These are phyloP conservation scores for Sebastolobus altivelis DNA, from an alignment of 2,797 vertebrate genomes.

Conservation along the genomic window DNA sequence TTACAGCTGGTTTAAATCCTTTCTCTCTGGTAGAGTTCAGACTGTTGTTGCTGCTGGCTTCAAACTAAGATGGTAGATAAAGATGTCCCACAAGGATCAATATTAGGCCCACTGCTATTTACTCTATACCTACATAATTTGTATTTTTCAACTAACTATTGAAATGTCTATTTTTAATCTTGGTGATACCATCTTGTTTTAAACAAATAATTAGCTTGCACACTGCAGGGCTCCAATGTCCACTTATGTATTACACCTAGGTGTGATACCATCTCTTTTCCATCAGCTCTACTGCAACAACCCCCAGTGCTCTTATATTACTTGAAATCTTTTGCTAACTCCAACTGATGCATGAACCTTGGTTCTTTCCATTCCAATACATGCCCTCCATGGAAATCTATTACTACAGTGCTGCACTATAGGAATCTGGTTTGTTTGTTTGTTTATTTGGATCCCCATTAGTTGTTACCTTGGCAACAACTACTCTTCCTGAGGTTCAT, in stretches of 20 bases:
- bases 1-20: neutral
- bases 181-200: neutral
- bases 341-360: neutral
- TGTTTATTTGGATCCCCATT: neutral
- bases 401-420: neutral
- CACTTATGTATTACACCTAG: neutral
- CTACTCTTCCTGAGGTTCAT: neutral
- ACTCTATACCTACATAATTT: neutral
- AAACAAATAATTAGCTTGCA: neutral
- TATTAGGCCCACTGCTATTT: neutral
- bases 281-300: neutral
- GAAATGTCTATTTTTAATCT: neutral
- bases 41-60: neutral
- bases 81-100: neutral
- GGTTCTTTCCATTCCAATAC: neutral
- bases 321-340: neutral
- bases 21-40: neutral
- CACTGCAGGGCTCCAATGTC: neutral
- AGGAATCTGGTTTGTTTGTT: neutral
- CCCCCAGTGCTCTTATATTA: neutral
- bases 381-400: neutral
- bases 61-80: neutral
- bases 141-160: accelerated
- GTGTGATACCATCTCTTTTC: neutral
- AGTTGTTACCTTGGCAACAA: neutral